Conservation (phyloP, 2,113 vertebrate genomes). For the Taxidea taxus region DNA sequence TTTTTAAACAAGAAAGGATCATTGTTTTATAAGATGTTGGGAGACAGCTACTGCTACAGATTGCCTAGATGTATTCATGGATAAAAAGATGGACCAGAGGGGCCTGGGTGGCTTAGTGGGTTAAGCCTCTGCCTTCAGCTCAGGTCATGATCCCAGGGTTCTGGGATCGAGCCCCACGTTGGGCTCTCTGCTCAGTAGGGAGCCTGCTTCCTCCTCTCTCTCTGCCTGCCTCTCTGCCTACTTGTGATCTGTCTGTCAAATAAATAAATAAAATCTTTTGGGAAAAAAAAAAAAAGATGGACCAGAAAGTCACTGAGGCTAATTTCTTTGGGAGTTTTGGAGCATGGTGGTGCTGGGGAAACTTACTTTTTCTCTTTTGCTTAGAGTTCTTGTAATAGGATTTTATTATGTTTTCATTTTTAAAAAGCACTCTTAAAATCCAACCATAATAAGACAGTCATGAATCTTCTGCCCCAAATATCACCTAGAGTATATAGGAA, state of each 20-base stretch:
- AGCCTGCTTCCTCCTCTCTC: too few relatives aligned
- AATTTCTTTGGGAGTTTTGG: not conserved
- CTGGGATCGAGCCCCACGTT: too few relatives aligned
- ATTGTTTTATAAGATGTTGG: too few relatives aligned
- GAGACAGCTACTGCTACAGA: not conserved
- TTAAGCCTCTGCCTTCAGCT: too few relatives aligned
- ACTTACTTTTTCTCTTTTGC: not conserved
- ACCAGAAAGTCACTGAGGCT: not conserved
- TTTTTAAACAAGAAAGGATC: too few relatives aligned
- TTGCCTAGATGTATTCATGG: not conserved
- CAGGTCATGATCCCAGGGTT: too few relatives aligned
- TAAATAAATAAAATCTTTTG: too few relatives aligned
- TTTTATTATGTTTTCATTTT: not conserved
- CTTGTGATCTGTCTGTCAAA: too few relatives aligned
- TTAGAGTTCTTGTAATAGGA: not conserved
- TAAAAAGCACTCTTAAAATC: conserved; percentile 15
- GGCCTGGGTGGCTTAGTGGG: too few relatives aligned
- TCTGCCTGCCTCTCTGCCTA: too few relatives aligned
- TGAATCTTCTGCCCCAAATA: not conserved
- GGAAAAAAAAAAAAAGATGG: too few relatives aligned
- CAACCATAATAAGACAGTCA: not conserved
- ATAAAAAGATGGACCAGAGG: not conserved
- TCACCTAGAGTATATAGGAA: not conserved
- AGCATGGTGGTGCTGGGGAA: not conserved
- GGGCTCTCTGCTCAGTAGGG: too few relatives aligned